Base-by-base conservation (phyloP, 2,888 invertebrate genomes). In the Syritta pipiens region DNA sequence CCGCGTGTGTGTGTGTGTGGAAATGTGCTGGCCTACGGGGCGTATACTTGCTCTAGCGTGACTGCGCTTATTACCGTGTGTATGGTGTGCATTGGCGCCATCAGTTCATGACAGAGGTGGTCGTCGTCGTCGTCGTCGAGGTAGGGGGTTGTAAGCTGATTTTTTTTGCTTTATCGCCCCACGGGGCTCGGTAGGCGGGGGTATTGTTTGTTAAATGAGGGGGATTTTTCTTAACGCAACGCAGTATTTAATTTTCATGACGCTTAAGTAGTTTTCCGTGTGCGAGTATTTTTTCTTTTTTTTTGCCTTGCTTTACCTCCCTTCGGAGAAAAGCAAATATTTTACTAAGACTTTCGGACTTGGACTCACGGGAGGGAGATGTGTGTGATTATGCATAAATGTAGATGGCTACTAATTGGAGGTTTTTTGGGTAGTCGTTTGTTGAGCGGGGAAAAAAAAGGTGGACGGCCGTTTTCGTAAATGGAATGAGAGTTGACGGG, bases 1-100 rank as follows among this genome's bases (percentile, higher is more conserved):
- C 14, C 10, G 20, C 26, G 49, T 30, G 9, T 9, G 24, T 28
- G 4, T 2, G 2, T 3, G 26, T 12, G 53, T 28, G n/a, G 37
- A 4, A 10, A 68, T 60, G 65, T 65, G 53, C 62, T 74, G 79
- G 79, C 30, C 57, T 72, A 74, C 57, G 67, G 67, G 74, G 67
- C 72, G 79, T 79, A 74, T 79, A 62, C 72, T 68, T 79, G 46
- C 62, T 62, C 44, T 79, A 79, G 79, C 79, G 79, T 79, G 79
- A 79, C 79, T 74, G 55, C 65, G 53, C 49, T 67, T 79, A 55
- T 72, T 67, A 51, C 49, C 55, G 62, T 42, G 30, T 63, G 40
- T 24, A 53, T 53, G 40, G 71, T 77, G 72, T 72, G 74, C 79
- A 79, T 72, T 72, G 79, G 72, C 79, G 72, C 79, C 74, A 74